Evolutionary conservation across 2,888 invertebrate species (phyloP).

Genomic region (Mythimna loreyi): DNA sequence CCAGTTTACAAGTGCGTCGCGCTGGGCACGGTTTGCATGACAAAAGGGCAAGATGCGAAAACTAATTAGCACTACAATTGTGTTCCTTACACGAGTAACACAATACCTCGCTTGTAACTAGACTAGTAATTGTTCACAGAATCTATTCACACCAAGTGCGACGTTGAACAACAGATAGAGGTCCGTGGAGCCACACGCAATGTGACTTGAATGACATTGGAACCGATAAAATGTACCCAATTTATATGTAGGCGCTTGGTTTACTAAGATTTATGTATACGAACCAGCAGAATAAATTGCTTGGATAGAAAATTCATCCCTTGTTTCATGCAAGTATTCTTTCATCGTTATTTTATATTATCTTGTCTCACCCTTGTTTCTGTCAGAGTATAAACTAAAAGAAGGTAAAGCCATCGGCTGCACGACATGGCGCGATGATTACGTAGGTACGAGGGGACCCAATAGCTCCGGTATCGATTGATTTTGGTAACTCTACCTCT

Average conservation of each 20-base stretch:
- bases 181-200: constrained; percentile 22
- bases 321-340: constrained; percentile 27
- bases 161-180: constrained; percentile 28
- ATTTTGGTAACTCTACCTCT: neutral
- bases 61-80: constrained; percentile 68
- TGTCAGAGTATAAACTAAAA: constrained; percentile 35
- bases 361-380: constrained; percentile 44
- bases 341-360: constrained; percentile 42
- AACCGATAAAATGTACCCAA: constrained; percentile 44
- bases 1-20: constrained; percentile 48
- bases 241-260: constrained; percentile 27
- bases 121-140: constrained; percentile 52
- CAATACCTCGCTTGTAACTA: constrained; percentile 58
- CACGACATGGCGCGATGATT: constrained; percentile 29
- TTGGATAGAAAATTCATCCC: constrained; percentile 10
- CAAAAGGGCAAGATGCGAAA: constrained; percentile 57
- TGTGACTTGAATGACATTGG: constrained; percentile 56
- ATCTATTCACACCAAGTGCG: constrained; percentile 47
- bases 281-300: constrained; percentile 26
- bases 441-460: neutral
- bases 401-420: constrained; percentile 4
- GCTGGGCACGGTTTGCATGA: constrained; percentile 42
- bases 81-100: constrained; percentile 59
- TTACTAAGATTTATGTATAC: constrained; percentile 8
- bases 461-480: constrained; percentile 5